phyloP scores from a whole-genome alignment of 2,113 vertebrate genomes.

The Festucalex cinctus region DNA sequence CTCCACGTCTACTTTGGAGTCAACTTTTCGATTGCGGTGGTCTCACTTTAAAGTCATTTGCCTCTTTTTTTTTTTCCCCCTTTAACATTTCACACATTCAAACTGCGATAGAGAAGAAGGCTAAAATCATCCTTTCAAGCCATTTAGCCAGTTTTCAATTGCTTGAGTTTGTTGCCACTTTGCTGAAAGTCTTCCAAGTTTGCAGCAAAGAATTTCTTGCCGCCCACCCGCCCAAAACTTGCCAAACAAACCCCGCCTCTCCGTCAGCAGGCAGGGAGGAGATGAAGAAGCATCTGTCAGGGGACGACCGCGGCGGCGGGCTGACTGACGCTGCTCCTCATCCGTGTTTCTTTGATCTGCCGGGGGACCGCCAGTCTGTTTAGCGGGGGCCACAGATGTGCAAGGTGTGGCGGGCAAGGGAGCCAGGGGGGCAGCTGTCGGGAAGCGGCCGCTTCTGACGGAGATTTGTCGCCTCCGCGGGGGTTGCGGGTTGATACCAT shows the following conservation, averaged over 20 bases:
- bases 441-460: slow-evolving; percentile 30
- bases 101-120: too few species aligned
- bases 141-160: background rate
- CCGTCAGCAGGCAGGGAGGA: slow-evolving; percentile 49
- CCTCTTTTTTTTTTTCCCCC: too few species aligned
- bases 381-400: slow-evolving; percentile 57
- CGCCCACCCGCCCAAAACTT: slow-evolving; percentile 22
- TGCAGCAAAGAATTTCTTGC: slow-evolving; percentile 4
- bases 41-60: too few species aligned
- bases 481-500: slow-evolving; percentile 30
- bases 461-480: slow-evolving; percentile 33
- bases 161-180: background rate
- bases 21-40: too few species aligned
- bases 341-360: slow-evolving; percentile 64
- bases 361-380: slow-evolving; percentile 49
- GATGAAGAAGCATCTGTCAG: slow-evolving; percentile 67
- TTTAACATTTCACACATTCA: too few species aligned
- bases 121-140: background rate
- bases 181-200: slow-evolving; percentile 16
- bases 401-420: slow-evolving; percentile 56
- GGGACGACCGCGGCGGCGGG: slow-evolving; percentile 46
- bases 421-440: slow-evolving; percentile 58
- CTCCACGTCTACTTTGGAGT: too few species aligned
- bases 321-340: slow-evolving; percentile 57
- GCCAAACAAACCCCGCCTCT: background rate